Evolutionary conservation across 2,888 invertebrate species (phyloP), one percentile per base, ranked within the genome.

Genomic region (Hypena proboscidalis): DNA sequence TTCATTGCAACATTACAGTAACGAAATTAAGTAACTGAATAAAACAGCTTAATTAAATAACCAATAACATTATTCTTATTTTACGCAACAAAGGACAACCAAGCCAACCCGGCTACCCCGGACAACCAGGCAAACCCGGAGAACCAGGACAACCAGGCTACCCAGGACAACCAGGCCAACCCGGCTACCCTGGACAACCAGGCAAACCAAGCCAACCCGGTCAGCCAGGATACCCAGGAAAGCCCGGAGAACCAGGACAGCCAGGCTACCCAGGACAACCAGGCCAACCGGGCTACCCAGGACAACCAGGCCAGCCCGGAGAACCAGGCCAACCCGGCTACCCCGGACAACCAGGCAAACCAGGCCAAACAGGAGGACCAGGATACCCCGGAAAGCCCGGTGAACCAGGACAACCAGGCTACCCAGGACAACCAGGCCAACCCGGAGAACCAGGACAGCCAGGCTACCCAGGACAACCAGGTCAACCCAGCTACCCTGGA

Each of bases 291-390:
- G 37, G 37, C 13, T 23, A 34, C 6, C 37, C 36, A 9, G 32
- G 43, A 0, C 7, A 32, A 0, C 43, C 42, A 9, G 42, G 37
- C 4, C 4, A 23, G 0, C 21, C 36, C 8, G 41, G 41, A 4
- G 5, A 22, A 4, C 36, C 36, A 3, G 36, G 42, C 4, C 5
- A 30, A 9, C 32, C 37, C 2, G 44, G 50, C 0, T 6, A 31
- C 6, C 43, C 43, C 9, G 49, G 49, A 9, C 34, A 38, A 2
- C 36, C 36, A 4, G 49, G 49, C 6, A 2, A 22, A 5, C 44
- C 44, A n/a, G 44, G 45, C 10, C 21, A 33, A 3, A 32, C 43
- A 11, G 40, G 39, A 1, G 0, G 17, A 0, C 34, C 41, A 0
- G 34, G 31, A 22, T 4, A 41, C 0, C 32, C 32, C 2, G 37